These are phyloP conservation scores for Ailuropoda melanoleuca DNA, from an alignment of 2,113 vertebrate species.

Conservation along the genomic window DNA sequence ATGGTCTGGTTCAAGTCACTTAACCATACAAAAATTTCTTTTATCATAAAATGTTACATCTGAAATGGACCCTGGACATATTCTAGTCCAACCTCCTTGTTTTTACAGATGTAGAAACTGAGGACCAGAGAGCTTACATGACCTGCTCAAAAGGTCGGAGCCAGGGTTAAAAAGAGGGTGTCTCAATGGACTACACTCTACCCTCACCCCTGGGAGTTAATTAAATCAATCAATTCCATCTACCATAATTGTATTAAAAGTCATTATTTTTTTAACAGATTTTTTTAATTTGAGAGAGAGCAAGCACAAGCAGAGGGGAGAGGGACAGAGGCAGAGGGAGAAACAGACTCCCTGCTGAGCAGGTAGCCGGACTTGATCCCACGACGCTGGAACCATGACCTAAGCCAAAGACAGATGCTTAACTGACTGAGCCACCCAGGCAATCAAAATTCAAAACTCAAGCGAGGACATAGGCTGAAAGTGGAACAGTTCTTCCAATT, in stretches of 20 bases:
- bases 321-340: background rate
- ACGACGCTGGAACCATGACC: background rate
- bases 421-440: background rate
- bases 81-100: background rate
- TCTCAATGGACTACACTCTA: background rate
- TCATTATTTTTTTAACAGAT: background rate
- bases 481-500: background rate
- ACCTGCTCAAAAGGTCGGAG: background rate
- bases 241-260: background rate
- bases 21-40: background rate
- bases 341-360: background rate
- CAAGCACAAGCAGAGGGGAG: background rate
- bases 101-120: background rate
- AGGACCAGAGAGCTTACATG: background rate
- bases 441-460: background rate
- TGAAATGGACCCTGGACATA: background rate
- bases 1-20: background rate
- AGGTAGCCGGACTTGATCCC: background rate
- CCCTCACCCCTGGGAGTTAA: background rate
- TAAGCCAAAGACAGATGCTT: background rate
- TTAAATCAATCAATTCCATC: background rate
- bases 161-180: background rate
- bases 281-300: background rate
- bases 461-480: background rate
- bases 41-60: background rate